A percentile compares a stretch with the other conserved stretches of the same genome.
Conservation (phyloP, 2,888 invertebrate species). For the Cyaniris semiargus region DNA sequence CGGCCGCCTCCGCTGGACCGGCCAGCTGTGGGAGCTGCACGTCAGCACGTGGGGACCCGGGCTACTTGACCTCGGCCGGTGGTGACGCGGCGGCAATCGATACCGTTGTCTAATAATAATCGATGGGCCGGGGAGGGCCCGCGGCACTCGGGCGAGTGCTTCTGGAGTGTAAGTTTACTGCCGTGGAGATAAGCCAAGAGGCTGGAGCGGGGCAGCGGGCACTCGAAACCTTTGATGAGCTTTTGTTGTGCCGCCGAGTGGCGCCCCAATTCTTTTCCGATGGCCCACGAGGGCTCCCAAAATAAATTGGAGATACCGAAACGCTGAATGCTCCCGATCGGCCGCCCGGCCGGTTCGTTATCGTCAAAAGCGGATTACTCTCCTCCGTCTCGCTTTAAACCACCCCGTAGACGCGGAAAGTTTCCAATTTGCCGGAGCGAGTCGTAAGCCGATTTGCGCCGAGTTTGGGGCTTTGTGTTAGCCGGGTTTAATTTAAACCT, state of each 20-base stretch:
- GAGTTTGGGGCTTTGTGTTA: constrained; percentile 58
- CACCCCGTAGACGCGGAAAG: constrained; percentile 35
- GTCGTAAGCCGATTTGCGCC: constrained; percentile 65
- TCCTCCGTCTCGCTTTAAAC: constrained; percentile 55
- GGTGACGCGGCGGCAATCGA: constrained; percentile 69
- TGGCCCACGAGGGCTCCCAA: constrained; percentile 51
- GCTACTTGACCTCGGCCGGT: constrained; percentile 61
- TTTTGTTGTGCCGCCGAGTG: constrained; percentile 51
- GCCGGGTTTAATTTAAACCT: constrained; percentile 55
- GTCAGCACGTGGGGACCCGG: constrained; percentile 60
- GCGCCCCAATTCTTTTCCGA: constrained; percentile 53
- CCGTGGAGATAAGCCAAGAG: constrained; percentile 72
- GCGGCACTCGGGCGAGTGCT: constrained; percentile 58
- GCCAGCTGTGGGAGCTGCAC: constrained; percentile 59
- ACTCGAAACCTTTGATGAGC: constrained; percentile 70
- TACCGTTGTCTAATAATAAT: constrained; percentile 70
- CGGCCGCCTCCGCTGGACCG: constrained; percentile 52
- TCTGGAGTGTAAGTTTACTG: constrained; percentile 74
- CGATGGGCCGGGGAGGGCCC: constrained; percentile 58
- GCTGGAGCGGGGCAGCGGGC: constrained; percentile 56
- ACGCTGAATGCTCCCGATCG: neutral
- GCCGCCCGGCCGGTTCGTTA: constrained; percentile 47
- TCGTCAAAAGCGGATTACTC: constrained; percentile 64
- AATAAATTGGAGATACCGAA: constrained; percentile 46
- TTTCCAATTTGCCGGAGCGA: constrained; percentile 57